Percentiles rank a stretch among this genome's conserved stretches.
These are phyloP conservation scores for Eupithecia abbreviata DNA, from an alignment of 2,888 invertebrate genomes.

Conservation along the genomic window DNA sequence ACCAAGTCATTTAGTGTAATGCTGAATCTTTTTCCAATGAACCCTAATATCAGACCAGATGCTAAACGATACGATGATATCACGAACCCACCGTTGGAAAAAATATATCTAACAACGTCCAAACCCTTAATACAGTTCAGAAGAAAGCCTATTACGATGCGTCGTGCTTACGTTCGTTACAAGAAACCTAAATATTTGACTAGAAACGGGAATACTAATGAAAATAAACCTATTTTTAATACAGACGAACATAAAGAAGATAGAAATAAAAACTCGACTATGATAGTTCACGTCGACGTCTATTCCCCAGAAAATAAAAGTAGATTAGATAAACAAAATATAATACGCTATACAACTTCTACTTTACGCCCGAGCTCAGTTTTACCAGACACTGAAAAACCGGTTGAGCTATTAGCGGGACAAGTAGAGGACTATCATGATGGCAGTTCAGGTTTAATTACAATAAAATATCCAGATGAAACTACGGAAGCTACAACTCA, in stretches of 20 bases:
- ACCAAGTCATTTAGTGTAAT: constrained; percentile 86
- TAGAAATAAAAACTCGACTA: constrained; percentile 72
- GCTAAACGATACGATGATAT: constrained; percentile 56
- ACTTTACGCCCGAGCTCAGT: constrained; percentile 46
- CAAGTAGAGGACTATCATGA: constrained; percentile 72
- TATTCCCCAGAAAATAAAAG: constrained; percentile 69
- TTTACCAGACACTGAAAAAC: constrained; percentile 52
- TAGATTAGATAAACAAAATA: constrained; percentile 29
- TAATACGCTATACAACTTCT: constrained; percentile 35
- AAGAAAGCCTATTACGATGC: constrained; percentile 61
- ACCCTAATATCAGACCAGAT: constrained; percentile 50
- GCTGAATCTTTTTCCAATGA: constrained; percentile 86
- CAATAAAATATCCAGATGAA: constrained; percentile 51
- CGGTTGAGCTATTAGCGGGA: constrained; percentile 59
- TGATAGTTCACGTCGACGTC: constrained; percentile 87
- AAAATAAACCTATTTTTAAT: constrained; percentile 29
- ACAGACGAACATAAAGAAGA: constrained; percentile 29
- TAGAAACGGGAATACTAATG: constrained; percentile 36
- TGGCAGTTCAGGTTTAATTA: constrained; percentile 74
- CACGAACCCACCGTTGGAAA: constrained; percentile 51
- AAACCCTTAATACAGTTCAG: constrained; percentile 69
- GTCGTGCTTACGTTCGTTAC: constrained; percentile 54
- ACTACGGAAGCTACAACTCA: constrained; percentile 14
- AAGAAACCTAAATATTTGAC: constrained; percentile 48
- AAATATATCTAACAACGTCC: constrained; percentile 71